A percentile compares a stretch with the other conserved stretches of the same genome.
Conservation (phyloP, 2,113 vertebrate genomes). For the Gallinago paraguaiae region DNA sequence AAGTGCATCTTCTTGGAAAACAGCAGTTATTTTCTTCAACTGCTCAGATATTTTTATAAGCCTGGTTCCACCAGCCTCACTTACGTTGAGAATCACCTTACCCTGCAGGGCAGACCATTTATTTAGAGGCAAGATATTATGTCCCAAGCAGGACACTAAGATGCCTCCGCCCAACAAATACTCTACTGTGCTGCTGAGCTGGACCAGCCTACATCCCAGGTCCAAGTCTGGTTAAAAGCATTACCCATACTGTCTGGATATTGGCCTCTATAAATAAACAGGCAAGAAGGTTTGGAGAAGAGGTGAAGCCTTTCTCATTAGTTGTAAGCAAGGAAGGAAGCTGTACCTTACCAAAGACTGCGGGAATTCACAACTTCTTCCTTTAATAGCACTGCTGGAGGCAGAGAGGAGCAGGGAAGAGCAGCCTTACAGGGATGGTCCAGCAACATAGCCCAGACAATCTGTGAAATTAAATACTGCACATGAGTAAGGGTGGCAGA, state of each 20-base stretch:
- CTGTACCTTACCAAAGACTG: constrained; percentile 14
- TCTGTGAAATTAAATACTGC: neutral
- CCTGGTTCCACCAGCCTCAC: constrained; percentile 49
- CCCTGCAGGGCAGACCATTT: constrained; percentile 46
- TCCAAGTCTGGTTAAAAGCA: constrained; percentile 51
- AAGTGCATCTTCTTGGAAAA: constrained; percentile 69
- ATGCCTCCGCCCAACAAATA: constrained; percentile 57
- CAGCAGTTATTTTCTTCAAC: constrained; percentile 60
- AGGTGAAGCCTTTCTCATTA: constrained; percentile 50
- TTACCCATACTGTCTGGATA: constrained; percentile 42
- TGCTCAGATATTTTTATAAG: constrained; percentile 71
- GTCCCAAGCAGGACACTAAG: constrained; percentile 46
- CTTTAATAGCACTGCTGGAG: constrained; percentile 38
- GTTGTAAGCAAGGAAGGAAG: constrained; percentile 52
- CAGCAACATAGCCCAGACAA: neutral
- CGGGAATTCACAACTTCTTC: constrained; percentile 16
- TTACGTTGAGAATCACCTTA: constrained; percentile 55
- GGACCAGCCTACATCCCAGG: constrained; percentile 12
- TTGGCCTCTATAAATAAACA: constrained; percentile 58
- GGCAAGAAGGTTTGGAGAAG: constrained; percentile 32
- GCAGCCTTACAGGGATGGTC: neutral
- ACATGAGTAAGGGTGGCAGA: constrained; percentile 35
- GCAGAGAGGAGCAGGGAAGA: constrained; percentile 14
- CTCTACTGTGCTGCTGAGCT: constrained; percentile 40
- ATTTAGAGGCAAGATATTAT: constrained; percentile 62